Conservation (phyloP, 2,113 vertebrate genomes). For the Asarcornis scutulata region DNA sequence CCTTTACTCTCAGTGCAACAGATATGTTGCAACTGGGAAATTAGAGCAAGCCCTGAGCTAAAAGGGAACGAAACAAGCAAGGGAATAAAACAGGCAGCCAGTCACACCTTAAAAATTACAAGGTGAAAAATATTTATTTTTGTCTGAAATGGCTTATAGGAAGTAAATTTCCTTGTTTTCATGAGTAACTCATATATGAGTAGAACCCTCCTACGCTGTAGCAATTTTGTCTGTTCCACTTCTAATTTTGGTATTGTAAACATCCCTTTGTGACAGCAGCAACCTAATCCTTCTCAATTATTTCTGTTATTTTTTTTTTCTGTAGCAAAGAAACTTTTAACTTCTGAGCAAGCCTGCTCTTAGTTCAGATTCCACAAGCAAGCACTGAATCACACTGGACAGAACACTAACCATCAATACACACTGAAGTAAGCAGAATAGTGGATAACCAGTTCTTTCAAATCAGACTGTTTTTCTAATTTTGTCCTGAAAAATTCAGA, state of each 20-base stretch:
- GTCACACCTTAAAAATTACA: neutral
- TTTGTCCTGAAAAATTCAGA: neutral
- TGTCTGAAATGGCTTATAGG: neutral
- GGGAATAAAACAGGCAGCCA: neutral
- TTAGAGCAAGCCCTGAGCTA: neutral
- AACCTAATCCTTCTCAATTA: neutral
- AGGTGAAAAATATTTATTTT: neutral
- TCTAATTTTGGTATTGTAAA: neutral
- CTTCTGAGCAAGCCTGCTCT: neutral
- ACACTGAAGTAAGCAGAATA: neutral
- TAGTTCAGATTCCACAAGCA: neutral
- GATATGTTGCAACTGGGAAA: neutral
- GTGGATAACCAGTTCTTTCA: neutral
- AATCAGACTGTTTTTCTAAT: neutral
- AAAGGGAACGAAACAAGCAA: neutral
- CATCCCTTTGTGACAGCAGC: neutral
- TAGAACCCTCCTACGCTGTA: neutral
- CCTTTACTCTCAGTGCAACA: neutral
- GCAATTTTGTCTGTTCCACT: rapidly evolving
- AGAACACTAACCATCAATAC: rapidly evolving
- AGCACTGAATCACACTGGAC: neutral
- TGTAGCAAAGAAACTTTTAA: neutral
- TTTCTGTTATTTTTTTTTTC: neutral
- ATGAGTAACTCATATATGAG: neutral
- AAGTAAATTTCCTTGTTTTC: neutral